Conservation (phyloP, 2,113 vertebrate genomes). For the Hippocampus mohnikei region DNA sequence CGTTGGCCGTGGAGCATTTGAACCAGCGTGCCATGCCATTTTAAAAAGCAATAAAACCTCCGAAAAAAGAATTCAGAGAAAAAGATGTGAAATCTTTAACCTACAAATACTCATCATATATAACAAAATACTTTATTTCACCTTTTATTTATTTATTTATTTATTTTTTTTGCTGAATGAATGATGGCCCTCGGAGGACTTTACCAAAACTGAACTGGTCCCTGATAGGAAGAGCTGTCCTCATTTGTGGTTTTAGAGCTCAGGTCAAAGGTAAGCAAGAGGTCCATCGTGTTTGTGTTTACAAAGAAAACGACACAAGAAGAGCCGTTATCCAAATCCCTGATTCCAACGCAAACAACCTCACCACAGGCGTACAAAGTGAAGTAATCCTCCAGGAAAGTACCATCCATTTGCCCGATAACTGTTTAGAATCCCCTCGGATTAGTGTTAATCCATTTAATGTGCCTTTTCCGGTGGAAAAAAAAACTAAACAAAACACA, state of each 20-base stretch:
- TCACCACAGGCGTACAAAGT: conserved; percentile 43
- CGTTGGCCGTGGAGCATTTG: neutral
- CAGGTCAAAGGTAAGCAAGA: conserved; percentile 62
- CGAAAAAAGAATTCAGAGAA: neutral
- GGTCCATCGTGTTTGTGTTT: conserved; percentile 64
- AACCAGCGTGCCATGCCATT: neutral
- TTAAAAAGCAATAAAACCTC: neutral
- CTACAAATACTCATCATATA: neutral
- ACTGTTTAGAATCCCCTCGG: conserved; percentile 57
- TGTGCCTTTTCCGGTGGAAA: conserved; percentile 58
- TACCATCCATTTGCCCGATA: conserved; percentile 52
- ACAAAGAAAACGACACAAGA: conserved; percentile 53
- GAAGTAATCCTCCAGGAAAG: conserved; percentile 42
- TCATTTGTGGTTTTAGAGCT: neutral
- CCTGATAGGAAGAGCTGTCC: neutral
- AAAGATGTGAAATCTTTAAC: neutral
- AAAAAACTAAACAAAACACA: conserved; percentile 30
- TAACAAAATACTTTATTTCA: neutral
- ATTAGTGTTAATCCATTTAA: conserved; percentile 65
- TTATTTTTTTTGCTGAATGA: neutral
- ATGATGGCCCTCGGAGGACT: neutral
- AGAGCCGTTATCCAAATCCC: conserved; percentile 51
- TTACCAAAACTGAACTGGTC: neutral
- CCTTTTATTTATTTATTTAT: neutral
- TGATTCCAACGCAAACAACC: conserved; percentile 63